Percentiles rank a stretch among this genome's conserved stretches.
Conservation (phyloP, 2,888 invertebrate species). For the Leucophenga montana region DNA sequence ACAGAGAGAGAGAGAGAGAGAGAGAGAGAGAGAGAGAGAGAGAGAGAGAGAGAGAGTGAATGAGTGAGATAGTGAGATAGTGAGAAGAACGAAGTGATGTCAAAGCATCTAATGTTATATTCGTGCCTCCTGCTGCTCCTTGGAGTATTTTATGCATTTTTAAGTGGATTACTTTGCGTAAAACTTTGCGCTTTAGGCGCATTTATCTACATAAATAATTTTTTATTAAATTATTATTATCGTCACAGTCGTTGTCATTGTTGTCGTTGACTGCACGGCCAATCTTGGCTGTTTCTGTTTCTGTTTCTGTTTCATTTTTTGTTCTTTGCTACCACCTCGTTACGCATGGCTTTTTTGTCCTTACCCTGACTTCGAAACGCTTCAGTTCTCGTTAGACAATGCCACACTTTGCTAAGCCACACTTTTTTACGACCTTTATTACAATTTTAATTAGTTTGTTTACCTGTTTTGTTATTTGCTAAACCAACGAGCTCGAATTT, state of each 20-base stretch:
- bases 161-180: conserved; percentile 35
- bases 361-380: no score
- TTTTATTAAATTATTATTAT: conserved; percentile 53
- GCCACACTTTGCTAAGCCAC: not conserved
- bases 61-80: no score
- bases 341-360: not conserved
- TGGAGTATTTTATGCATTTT: conserved; percentile 48
- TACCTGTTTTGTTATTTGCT: not conserved
- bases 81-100: no score
- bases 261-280: no score
- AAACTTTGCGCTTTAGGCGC: conserved; percentile 14
- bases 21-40: no score
- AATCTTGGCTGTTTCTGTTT: no score
- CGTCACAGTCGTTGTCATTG: not conserved
- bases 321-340: not conserved
- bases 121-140: not conserved
- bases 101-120: not conserved
- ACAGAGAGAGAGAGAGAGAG: no score
- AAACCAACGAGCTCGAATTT: no score
- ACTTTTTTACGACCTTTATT: not conserved
- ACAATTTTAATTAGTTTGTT: conserved; percentile 6
- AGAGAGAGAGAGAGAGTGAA: no score
- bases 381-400: not conserved
- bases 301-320: no score
- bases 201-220: conserved; percentile 36